phyloP scores from a whole-genome alignment of 1,140 invertebrate genomes.

The Cotesia vestalis region DNA sequence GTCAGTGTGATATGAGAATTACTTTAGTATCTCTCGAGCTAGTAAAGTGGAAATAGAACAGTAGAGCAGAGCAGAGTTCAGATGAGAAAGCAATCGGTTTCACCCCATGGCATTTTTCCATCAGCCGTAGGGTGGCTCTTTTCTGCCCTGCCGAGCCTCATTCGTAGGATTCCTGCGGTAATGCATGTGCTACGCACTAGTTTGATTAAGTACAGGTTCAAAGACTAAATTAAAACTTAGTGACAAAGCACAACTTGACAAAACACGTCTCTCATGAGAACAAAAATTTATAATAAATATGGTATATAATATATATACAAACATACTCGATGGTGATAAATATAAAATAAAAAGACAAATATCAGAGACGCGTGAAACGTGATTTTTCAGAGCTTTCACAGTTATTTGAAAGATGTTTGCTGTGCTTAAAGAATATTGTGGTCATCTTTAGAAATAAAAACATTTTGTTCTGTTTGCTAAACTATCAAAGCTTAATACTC shows the following conservation, averaged over 20 bases:
- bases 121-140: conserved; percentile 19
- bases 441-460: conserved; percentile 2
- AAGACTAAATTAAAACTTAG: background rate
- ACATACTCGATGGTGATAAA: background rate
- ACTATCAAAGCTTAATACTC: conserved; percentile 58
- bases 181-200: conserved; percentile 14
- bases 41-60: conserved; percentile 5
- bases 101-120: conserved; percentile 38
- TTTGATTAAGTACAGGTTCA: conserved; percentile 25
- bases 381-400: conserved; percentile 55
- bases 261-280: too few relatives aligned
- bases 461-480: conserved; percentile 55
- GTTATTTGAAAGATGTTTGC: conserved; percentile 57
- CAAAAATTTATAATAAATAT: too few relatives aligned
- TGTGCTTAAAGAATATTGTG: conserved; percentile 46
- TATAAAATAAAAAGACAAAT: conserved; percentile 13
- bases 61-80: too few relatives aligned
- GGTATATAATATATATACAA: background rate
- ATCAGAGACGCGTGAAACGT: conserved; percentile 35
- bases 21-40: background rate
- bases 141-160: conserved; percentile 1
- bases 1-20: background rate
- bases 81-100: conserved; percentile 1
- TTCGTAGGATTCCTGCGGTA: conserved; percentile 32
- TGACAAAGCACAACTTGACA: too few relatives aligned